A percentile compares a stretch with the other conserved stretches of the same genome.
Conservation (phyloP, 2,113 vertebrate genomes). For the Protobothrops mucrosquamatus region DNA sequence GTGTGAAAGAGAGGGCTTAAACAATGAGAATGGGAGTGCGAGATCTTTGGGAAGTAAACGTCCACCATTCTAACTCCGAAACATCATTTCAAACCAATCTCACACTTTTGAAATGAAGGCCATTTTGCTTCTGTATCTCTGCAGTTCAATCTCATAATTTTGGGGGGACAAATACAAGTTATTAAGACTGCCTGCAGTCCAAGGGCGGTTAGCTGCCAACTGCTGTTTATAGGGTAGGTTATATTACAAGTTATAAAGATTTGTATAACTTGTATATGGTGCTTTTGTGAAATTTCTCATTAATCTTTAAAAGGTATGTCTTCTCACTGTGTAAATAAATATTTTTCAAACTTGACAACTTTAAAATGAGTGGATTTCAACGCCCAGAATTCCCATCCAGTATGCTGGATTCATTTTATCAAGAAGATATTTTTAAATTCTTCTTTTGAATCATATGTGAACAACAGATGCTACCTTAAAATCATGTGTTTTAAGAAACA, state of each 20-base stretch:
- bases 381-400: not conserved
- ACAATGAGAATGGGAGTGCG: not conserved
- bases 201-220: not conserved
- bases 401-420: not conserved
- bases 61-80: not conserved
- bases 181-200: not conserved
- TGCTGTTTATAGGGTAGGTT: slow-evolving; percentile 10
- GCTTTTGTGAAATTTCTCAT: not conserved
- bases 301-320: not conserved
- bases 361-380: not conserved
- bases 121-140: not conserved
- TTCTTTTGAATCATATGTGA: not conserved
- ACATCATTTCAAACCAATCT: not conserved
- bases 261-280: not conserved
- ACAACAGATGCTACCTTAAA: not conserved
- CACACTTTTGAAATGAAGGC: not conserved
- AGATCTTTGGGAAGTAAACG: not conserved
- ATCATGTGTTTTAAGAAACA: not conserved
- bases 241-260: not conserved
- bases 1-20: not conserved
- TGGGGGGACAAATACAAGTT: not conserved
- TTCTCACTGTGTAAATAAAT: not conserved
- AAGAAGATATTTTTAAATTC: not conserved
- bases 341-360: not conserved
- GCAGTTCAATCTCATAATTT: not conserved